phyloP scores from a whole-genome alignment of 2,888 invertebrate species.

The Xylota segnis region DNA sequence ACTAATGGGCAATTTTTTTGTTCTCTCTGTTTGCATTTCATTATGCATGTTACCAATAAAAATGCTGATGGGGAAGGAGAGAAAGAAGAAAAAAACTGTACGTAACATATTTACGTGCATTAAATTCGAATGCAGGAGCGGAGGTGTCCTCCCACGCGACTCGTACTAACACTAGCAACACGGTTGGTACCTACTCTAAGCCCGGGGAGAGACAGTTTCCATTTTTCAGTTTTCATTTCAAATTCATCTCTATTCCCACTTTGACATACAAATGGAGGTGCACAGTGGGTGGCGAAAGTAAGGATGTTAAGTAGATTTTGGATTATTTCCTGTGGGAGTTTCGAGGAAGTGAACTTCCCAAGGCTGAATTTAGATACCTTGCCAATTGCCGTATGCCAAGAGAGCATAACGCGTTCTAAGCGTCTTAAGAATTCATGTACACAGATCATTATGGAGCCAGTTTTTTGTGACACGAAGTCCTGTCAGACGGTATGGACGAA shows the following conservation, averaged over 20 bases:
- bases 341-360: too few species aligned
- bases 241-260: slow-evolving; percentile 56
- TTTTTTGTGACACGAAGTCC: too few species aligned
- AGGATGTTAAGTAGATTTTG: background rate
- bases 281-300: slow-evolving; percentile 27
- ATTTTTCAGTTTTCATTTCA: slow-evolving; percentile 53
- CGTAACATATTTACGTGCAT: slow-evolving; percentile 61
- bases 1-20: slow-evolving; percentile 47
- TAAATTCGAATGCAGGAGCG: slow-evolving; percentile 38
- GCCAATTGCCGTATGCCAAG: too few species aligned
- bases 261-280: slow-evolving; percentile 20
- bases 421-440: too few species aligned
- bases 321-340: too few species aligned
- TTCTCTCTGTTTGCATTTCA: slow-evolving; percentile 48
- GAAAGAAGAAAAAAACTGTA: background rate
- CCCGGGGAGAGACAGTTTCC: slow-evolving; percentile 46
- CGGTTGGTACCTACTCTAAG: slow-evolving; percentile 6
- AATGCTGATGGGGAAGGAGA: slow-evolving; percentile 20
- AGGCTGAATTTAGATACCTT: too few species aligned
- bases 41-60: slow-evolving; percentile 50
- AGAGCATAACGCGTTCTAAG: too few species aligned
- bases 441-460: too few species aligned
- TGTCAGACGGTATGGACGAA: too few species aligned
- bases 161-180: background rate
- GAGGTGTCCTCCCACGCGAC: background rate